Evolutionary conservation across 2,113 vertebrate species (phyloP), one percentile per base, ranked within the genome.

Genomic region (Scalopus aquaticus): DNA sequence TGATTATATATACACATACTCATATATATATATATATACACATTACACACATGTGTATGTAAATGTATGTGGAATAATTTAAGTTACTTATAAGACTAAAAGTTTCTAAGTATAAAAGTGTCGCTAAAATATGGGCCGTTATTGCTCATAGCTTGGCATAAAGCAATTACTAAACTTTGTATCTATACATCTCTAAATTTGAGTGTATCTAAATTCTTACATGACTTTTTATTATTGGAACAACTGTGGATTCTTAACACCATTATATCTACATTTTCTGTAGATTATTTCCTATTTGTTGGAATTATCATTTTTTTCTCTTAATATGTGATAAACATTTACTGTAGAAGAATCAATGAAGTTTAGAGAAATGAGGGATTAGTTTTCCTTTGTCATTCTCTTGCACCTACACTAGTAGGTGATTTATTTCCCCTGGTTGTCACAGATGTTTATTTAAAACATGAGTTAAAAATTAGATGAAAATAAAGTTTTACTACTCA

Each of bases 401-500:
- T 26, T 89, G 28, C 5, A 91, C 9, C 12, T 85, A 69, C 70
- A 32, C 84, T 64, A 91, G 22, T 15, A 81, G 46, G 54, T 60
- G 5, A 83, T 32, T 24, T 82, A 72, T 54, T 91, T 80, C 60
- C 67, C 28, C n/a, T 76, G 6, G 16, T 16, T 92, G 62, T 3
- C 74, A 60, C 0, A 46, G 19, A 46, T 10, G 7, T 9, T 92
- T 42, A 4, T 49, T 87, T 92, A 60, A 76, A 87, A 74, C 9
- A 35, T 22, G 15, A 90, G 70, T n/a, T 37, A 70, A 37, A 87
- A 92, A 56, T 28, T 28, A 88, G 3, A 32, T 32, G 20, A 82
- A 91, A 96, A 89, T 56, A 70, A 72, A 49, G n/a, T 46, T 67
- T 90, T 58, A 58, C 20, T 44, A 37, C 35, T 86, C 42, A 90